Conservation (phyloP, 2,888 invertebrate genomes). For the Palloptera scutellata region DNA sequence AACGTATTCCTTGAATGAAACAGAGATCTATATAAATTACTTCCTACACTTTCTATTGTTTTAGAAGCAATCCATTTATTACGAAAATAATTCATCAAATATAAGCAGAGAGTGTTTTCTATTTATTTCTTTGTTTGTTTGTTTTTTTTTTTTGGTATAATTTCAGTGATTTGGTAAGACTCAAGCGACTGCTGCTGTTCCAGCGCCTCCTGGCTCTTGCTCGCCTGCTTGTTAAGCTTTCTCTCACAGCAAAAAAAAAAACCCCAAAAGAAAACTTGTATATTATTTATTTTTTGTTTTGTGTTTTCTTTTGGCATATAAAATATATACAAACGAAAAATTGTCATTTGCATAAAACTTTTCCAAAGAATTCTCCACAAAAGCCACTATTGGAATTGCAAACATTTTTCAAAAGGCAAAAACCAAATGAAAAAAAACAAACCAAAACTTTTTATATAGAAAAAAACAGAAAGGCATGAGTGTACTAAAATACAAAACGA, state of each 20-base stretch:
- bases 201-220: background rate
- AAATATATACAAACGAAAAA: constrained; percentile 11
- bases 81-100: too few relatives aligned
- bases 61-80: too few relatives aligned
- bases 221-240: background rate
- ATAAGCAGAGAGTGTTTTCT: too few relatives aligned
- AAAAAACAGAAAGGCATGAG: background rate
- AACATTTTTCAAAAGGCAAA: constrained; percentile 19
- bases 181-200: background rate
- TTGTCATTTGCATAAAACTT: constrained; percentile 33
- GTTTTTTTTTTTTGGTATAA: too few relatives aligned
- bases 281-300: too few relatives aligned
- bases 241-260: background rate
- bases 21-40: too few relatives aligned
- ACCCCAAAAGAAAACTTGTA: too few relatives aligned
- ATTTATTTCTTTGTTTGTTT: too few relatives aligned
- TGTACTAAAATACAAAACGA: too few relatives aligned
- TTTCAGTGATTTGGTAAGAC: background rate
- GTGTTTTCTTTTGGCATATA: background rate
- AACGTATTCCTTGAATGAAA: too few relatives aligned
- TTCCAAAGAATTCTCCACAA: constrained; percentile 28
- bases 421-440: background rate
- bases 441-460: background rate
- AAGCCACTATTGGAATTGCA: constrained; percentile 24
- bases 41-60: too few relatives aligned